Percentiles rank a stretch among this genome's conserved stretches.
Evolutionary conservation across 2,888 invertebrate genomes (phyloP).

Genomic region (Pyrgus malvae): DNA sequence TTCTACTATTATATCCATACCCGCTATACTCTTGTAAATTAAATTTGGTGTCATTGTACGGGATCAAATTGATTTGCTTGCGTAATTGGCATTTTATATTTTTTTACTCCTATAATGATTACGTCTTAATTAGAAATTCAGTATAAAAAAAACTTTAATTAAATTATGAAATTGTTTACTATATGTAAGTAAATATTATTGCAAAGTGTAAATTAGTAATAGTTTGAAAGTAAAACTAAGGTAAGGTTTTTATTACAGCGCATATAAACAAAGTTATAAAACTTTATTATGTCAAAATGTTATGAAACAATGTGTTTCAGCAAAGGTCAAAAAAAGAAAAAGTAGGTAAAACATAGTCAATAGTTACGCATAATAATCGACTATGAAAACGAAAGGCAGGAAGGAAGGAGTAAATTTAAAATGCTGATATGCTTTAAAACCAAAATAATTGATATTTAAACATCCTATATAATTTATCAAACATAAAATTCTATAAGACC

Average conservation of each 20-base stretch:
- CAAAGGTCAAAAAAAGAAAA: too few species aligned
- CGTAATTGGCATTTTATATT: slow-evolving; percentile 28
- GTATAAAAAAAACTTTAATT: not conserved
- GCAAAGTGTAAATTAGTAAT: not conserved
- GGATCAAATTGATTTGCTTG: slow-evolving; percentile 32
- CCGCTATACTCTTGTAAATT: slow-evolving; percentile 31
- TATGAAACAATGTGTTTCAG: too few species aligned
- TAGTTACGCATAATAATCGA: too few species aligned
- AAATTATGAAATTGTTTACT: not conserved
- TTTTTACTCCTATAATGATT: not conserved
- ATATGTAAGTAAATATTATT: not conserved
- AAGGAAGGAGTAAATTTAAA: too few species aligned
- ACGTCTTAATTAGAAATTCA: not conserved
- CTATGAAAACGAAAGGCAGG: too few species aligned
- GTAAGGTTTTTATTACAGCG: too few species aligned
- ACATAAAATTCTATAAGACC: not conserved
- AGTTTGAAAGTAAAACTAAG: too few species aligned
- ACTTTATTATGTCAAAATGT: too few species aligned
- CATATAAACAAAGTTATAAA: too few species aligned
- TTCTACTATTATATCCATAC: not conserved
- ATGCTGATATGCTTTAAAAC: too few species aligned
- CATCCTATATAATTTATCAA: not conserved
- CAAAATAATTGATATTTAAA: too few species aligned
- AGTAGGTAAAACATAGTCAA: too few species aligned
- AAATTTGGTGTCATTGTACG: slow-evolving; percentile 35